Conservation (phyloP, 1,140 invertebrate species). For the Eulimnadia texana region DNA sequence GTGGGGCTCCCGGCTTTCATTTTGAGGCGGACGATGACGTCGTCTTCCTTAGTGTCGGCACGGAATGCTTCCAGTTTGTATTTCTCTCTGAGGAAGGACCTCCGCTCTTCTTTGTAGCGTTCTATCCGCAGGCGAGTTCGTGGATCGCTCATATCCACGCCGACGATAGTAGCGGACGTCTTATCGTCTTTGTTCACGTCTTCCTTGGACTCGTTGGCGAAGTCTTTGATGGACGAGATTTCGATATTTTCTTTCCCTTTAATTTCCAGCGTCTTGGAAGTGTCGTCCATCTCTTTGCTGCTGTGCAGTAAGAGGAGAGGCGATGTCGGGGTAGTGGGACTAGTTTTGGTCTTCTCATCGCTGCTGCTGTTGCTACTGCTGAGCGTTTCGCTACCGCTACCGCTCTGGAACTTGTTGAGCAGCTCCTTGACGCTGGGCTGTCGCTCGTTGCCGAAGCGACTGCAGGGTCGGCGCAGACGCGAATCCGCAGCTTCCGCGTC, state of each 20-base stretch:
- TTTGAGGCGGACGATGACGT: slow-evolving; percentile 24
- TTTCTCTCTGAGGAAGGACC: slow-evolving; percentile 68
- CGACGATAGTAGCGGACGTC: slow-evolving; percentile 20
- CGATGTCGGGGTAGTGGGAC: not conserved
- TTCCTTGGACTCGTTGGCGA: not conserved
- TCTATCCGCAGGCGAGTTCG: slow-evolving; percentile 60
- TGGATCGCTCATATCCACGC: slow-evolving; percentile 36
- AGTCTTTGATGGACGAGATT: not conserved
- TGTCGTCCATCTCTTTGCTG: not conserved
- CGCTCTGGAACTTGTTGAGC: slow-evolving; percentile 29
- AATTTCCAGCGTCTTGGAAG: not conserved
- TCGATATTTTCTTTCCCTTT: slow-evolving; percentile 9
- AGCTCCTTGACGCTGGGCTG: slow-evolving; percentile 30
- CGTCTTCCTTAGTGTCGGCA: slow-evolving; percentile 33
- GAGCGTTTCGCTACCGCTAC: not conserved
- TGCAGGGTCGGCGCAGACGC: not conserved
- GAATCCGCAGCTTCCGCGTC: not conserved
- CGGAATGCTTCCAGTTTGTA: slow-evolving; percentile 69
- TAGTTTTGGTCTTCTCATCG: not conserved
- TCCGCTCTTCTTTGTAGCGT: slow-evolving; percentile 79
- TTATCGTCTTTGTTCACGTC: not conserved
- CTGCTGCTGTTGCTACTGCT: slow-evolving; percentile 1
- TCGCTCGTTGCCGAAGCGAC: slow-evolving; percentile 5
- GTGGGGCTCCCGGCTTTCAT: slow-evolving; percentile 23
- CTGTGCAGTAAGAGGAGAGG: not conserved